Conservation (phyloP, 2,888 invertebrate genomes). For the Spatulosminthurus flaviceps region DNA sequence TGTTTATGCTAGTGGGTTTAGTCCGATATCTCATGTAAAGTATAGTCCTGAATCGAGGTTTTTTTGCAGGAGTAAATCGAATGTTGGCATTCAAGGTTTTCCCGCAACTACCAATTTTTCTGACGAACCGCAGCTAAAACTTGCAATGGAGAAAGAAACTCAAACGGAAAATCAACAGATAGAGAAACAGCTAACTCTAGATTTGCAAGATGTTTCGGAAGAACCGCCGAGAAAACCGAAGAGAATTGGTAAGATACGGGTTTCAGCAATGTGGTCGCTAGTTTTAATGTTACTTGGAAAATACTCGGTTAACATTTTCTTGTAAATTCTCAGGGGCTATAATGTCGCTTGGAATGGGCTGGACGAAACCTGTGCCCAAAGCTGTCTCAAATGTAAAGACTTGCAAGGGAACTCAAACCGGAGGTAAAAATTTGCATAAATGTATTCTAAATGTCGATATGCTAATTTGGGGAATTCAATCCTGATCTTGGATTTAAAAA, state of each 20-base stretch:
- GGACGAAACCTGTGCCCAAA: slow-evolving; percentile 19
- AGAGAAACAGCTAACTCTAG: not conserved
- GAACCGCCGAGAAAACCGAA: slow-evolving; percentile 20
- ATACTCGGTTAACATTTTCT: too few relatives aligned
- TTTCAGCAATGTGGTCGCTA: not conserved
- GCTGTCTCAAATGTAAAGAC: not conserved
- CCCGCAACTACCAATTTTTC: not conserved
- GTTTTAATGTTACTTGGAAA: too few relatives aligned
- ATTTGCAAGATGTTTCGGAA: not conserved
- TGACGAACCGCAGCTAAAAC: not conserved
- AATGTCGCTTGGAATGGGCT: slow-evolving; percentile 25
- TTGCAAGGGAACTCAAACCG: slow-evolving; percentile 37
- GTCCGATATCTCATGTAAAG: too few relatives aligned
- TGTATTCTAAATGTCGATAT: too few relatives aligned
- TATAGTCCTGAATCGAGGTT: too few relatives aligned
- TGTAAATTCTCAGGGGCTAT: slow-evolving; percentile 12
- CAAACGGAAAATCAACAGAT: slow-evolving; percentile 14
- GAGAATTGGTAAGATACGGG: slow-evolving; percentile 17
- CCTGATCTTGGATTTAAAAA: too few relatives aligned
- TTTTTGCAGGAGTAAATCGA: slow-evolving; percentile 37
- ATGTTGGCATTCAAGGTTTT: not conserved
- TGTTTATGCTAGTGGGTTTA: not conserved
- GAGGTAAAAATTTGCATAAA: too few relatives aligned
- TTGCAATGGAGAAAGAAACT: slow-evolving; percentile 16
- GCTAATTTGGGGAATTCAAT: too few relatives aligned